Evolutionary conservation across 2,113 vertebrate species (phyloP), one percentile per base, ranked within the genome.

Genomic region (Prolemur simus): DNA sequence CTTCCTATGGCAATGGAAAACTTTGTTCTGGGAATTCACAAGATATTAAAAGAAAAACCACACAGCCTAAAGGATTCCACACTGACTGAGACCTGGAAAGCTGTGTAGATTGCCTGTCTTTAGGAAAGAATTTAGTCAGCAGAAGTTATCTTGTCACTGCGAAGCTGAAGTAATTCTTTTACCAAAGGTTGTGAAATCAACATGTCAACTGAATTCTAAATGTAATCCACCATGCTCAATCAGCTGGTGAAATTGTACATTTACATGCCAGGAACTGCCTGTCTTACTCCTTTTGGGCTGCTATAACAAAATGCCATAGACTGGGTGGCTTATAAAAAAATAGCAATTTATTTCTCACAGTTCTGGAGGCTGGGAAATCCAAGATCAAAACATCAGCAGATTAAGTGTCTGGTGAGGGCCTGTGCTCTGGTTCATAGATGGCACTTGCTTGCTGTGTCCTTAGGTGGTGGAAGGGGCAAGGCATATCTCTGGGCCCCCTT

Each of bases 21-120:
- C 27, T 94, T 92, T 93, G 60, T 91, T 96, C 20, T 89, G 84
- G 77, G 25, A 97, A 91, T 94, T 88, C 77, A 87, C 13, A 92
- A 64, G n/a, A 49, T 83, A 64, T 27, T 85, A 69, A 83, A 93
- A 92, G 58, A 64, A 89, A 86, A 96, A 69, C 20, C 73, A 56
- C 63, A 23, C 7, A 87, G 84, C 27, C 56, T 87, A 34, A 74
- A 91, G 39, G 37, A 74, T 47, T 63, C n/a, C 15, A 52, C 49
- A 66, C 17, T 60, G n/a, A 83, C 20, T 68, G 64, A 78, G 32
- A n/a, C 9, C 81, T 95, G 7, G 90, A 47, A 95, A 80, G 47
- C 47, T 87, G 64, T 66, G 34, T 32, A 10, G 83, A 87, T 49
- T 89, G 14, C 52, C 5, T 71, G 20, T 83, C 64, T 82, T 84